A percentile compares a stretch with the other conserved stretches of the same genome.
Evolutionary conservation across 2,888 invertebrate genomes (phyloP).

Genomic region (Rhamnusium bicolor): DNA sequence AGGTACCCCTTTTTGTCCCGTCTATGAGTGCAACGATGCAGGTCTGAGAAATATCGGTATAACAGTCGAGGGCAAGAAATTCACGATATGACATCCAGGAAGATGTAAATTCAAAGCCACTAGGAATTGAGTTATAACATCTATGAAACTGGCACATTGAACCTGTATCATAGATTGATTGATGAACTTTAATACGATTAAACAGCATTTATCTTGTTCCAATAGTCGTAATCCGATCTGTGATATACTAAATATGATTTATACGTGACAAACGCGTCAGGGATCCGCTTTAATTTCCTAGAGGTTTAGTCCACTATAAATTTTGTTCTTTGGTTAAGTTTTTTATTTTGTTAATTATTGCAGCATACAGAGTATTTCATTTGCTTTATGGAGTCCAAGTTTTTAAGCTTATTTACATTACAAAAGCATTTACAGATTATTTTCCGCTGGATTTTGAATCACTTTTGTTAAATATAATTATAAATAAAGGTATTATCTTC

Average conservation of each 20-base stretch:
- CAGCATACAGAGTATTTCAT: not conserved
- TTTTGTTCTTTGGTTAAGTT: slow-evolving; percentile 27
- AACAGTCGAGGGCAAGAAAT: slow-evolving; percentile 29
- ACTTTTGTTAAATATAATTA: not conserved
- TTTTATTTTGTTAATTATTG: slow-evolving; percentile 30
- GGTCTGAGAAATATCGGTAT: not conserved
- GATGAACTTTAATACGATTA: slow-evolving; percentile 39
- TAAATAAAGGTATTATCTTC: too few relatives aligned
- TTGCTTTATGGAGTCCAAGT: not conserved
- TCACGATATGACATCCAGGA: slow-evolving; percentile 35
- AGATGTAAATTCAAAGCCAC: slow-evolving; percentile 31
- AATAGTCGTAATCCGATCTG: slow-evolving; percentile 52
- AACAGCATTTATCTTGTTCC: slow-evolving; percentile 52
- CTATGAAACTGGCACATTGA: slow-evolving; percentile 33
- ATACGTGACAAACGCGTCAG: slow-evolving; percentile 32
- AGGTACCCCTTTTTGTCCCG: slow-evolving; percentile 33
- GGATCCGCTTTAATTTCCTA: slow-evolving; percentile 12
- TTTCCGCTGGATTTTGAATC: slow-evolving; percentile 1
- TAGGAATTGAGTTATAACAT: slow-evolving; percentile 41
- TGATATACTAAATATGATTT: slow-evolving; percentile 58
- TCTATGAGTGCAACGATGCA: slow-evolving; percentile 29
- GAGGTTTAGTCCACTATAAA: slow-evolving; percentile 31
- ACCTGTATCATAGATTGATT: slow-evolving; percentile 30
- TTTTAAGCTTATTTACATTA: slow-evolving; percentile 34
- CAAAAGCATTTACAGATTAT: slow-evolving; percentile 11